Base-by-base conservation (phyloP, 1,140 invertebrate genomes). In the Wasmannia auropunctata region DNA sequence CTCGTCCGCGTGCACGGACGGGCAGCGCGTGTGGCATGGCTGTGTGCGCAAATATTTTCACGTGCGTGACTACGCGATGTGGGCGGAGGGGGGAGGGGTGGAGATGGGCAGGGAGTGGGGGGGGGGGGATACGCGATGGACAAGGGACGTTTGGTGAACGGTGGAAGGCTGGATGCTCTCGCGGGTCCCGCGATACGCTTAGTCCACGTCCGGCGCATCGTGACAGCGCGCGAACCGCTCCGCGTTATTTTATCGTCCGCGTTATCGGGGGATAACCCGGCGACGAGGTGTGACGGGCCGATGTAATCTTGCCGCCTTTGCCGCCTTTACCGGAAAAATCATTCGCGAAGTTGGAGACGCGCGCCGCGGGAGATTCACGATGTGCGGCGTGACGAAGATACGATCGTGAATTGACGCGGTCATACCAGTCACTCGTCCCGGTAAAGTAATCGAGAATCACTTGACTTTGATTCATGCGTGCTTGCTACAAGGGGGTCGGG, bases 31-130 rank as follows among this genome's bases (percentile, higher is more conserved):
- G 22, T 2, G 14, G 10, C 31, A 43, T n/a, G 25, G 7, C 37
- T 74, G 67, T 83, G 37, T 34, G 51, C n/a, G 51, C 54, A 72
- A 72, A 81, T 25, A 83, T 83, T 83, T 83, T 74, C 51, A 83
- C 67, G 79, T 74, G 67, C 46, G 72, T 40, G 67, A 58, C 43
- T 58, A 46, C 16, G 37, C 25, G 79, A 46, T 14, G 51, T 25
- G 34, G n/a, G 37, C 43, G 54, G 25, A 51, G 40, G 51, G 51
- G 79, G 28, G n/a, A n/a, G n/a, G n/a, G n/a, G n/a, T n/a, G n/a
- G n/a, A n/a, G n/a, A n/a, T n/a, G n/a, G n/a, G n/a, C n/a, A n/a
- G n/a, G n/a, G n/a, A n/a, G n/a, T n/a, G n/a, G n/a, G n/a, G n/a
- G n/a, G n/a, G n/a, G n/a, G n/a, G n/a, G n/a, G n/a, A n/a, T n/a